Evolutionary conservation across 2,888 invertebrate species (phyloP), one percentile per base, ranked within the genome.

Genomic region (Idaea dimidiata): DNA sequence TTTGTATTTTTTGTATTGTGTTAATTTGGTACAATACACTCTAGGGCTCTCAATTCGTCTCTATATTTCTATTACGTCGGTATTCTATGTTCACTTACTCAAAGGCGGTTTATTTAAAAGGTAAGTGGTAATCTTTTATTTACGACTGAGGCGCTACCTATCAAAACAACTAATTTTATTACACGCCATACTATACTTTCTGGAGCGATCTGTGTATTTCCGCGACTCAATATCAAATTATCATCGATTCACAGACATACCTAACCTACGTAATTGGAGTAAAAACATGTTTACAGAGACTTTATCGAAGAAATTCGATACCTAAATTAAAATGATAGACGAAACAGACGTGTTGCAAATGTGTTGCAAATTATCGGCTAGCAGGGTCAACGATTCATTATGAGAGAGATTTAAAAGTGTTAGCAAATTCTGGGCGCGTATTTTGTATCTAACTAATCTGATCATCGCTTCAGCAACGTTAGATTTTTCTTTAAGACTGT

Each of bases 301-400:
- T 18, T 54, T 65, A 68, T 69, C 69, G 65, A 59, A 57, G 67
- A 66, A 67, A 69, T 68, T 63, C 53, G 61, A 71, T 68, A 75
- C 57, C 62, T 61, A 54, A 59, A 59, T 54, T 33, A 57, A n/a
- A n/a, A 18, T 58, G 32, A 43, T 24, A 43, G 43, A 43, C 10
- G 43, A 43, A 43, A 43, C 54, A n/a, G 57, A 10, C 24, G 24
- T 18, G 31, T 31, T 14, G 18, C 31, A 16, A 31, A 58, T 24
- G 24, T 24, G 24, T 24, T 24, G 24, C 24, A 24, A 14, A 43
- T 43, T 43, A 8, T 14, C 10, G 2, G 8, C 8, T 43, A 8
- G 14, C 43, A 43, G 43, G 43, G 43, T 43, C 43, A 43, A 43
- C 43, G 43, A 43, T 43, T 43, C 43, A 14, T 43, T 14, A 43